Conservation (phyloP, 2,797 vertebrate species). For the Pangasius mekongensis region DNA sequence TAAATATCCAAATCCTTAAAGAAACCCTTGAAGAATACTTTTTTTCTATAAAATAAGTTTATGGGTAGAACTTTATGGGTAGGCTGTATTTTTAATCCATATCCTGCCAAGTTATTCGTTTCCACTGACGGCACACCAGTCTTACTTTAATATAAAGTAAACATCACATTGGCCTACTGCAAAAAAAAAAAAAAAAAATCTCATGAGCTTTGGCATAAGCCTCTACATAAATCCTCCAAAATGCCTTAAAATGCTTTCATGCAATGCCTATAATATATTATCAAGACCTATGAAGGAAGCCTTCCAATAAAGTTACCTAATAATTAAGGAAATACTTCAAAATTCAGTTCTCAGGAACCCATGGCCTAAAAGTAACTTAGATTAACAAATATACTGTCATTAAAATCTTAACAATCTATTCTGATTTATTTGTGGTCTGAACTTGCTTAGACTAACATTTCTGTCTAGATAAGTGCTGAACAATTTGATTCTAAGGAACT, state of each 20-base stretch:
- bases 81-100: neutral
- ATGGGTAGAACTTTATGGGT: neutral
- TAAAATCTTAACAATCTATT: neutral
- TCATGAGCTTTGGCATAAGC: neutral
- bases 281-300: neutral
- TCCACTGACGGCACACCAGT: neutral
- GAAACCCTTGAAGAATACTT: neutral
- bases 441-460: neutral
- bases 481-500: neutral
- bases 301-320: neutral
- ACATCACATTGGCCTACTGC: neutral
- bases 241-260: neutral
- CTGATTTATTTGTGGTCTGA: neutral
- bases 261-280: neutral
- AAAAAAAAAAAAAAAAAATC: neutral
- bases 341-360: conserved; percentile 1
- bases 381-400: neutral
- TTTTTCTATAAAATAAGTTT: neutral
- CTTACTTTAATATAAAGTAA: neutral
- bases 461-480: neutral
- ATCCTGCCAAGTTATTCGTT: neutral
- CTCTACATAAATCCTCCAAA: neutral
- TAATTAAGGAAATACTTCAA: neutral
- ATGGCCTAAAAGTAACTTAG: neutral
- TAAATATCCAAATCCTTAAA: neutral